Evolutionary conservation across 2,797 vertebrate genomes (phyloP).

Genomic region (Anableps anableps): DNA sequence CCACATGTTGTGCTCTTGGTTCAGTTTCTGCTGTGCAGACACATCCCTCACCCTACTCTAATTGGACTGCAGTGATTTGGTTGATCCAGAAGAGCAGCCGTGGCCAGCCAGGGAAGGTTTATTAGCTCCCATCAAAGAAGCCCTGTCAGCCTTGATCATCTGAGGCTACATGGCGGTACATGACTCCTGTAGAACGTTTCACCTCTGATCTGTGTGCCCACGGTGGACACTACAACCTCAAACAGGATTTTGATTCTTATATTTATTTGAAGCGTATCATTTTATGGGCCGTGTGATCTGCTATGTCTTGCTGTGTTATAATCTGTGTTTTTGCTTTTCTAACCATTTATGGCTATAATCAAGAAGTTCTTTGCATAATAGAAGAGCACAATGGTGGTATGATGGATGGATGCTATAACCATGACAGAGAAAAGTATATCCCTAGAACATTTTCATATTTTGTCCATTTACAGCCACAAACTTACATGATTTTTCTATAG

Average conservation of each 20-base stretch:
- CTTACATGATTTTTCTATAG: background rate
- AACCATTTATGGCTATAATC: background rate
- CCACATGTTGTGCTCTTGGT: constrained; percentile 4
- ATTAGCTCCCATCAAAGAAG: constrained; percentile 49
- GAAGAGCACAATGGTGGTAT: background rate
- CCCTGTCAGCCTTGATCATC: constrained; percentile 11
- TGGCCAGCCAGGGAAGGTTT: constrained; percentile 34
- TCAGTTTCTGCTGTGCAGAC: constrained; percentile 45
- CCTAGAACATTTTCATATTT: background rate
- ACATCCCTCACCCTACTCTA: constrained; percentile 47
- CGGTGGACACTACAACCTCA: constrained; percentile 12
- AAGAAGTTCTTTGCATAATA: background rate
- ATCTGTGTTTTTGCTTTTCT: background rate
- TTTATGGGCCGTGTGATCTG: constrained; percentile 3
- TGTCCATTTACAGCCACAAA: background rate
- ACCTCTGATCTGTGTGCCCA: constrained; percentile 7
- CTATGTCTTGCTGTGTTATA: constrained; percentile 6
- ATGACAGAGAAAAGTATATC: background rate
- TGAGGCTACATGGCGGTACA: background rate
- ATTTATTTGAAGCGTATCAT: background rate
- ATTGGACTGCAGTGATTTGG: constrained; percentile 51
- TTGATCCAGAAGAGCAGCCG: constrained; percentile 28
- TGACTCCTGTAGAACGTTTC: constrained; percentile 10
- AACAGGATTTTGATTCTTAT: background rate
- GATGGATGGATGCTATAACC: background rate